Evolutionary conservation across 2,797 vertebrate species (phyloP), one percentile per base, ranked within the genome.

Genomic region (Monodelphis domestica): DNA sequence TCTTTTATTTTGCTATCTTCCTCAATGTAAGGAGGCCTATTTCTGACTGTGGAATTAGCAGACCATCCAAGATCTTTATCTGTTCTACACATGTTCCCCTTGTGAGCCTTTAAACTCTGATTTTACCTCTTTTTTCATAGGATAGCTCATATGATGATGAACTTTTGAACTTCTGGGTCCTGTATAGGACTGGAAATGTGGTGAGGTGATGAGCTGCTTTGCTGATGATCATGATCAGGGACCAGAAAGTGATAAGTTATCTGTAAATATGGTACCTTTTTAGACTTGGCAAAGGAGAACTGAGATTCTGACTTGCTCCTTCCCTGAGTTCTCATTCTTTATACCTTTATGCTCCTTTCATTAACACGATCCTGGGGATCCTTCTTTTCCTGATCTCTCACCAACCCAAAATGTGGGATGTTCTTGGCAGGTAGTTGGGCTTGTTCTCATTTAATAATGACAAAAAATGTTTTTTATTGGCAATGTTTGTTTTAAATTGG

Each of bases 281-380:
- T 21, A 33, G 29, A 50, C 53, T 52, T 24, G n/a, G 24, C 63
- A 70, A 89, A n/a, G 28, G 38, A 52, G n/a, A 51, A 3, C 5
- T 53, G 51, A 29, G 6, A 17, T 63, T 63, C 1, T 30, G 5
- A 17, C 87, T 38, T 53, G 53, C 7, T 54, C 53, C 51, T 87
- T 54, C 52, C 55, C 1, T 54, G 53, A 55, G 53, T 33, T 14
- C 56, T 10, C 5, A 14, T 70, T 15, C 15, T 52, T 53, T 55
- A 4, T 45, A 12, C 53, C 70, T 88, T 70, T 70, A 70, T 0
- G 38, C n/a, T 2, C 1, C n/a, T 78, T 87, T 38, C 55, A 57
- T 0, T 57, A 12, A 30, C 9, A 4, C 38, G 30, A 78, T 38
- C 29, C 9, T 0, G 1, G 2, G 45, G 26, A 63, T 84, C 84